Percentiles rank a stretch among this genome's conserved stretches.
phyloP scores from a whole-genome alignment of 2,888 invertebrate species.

The Carterocephalus palaemon region DNA sequence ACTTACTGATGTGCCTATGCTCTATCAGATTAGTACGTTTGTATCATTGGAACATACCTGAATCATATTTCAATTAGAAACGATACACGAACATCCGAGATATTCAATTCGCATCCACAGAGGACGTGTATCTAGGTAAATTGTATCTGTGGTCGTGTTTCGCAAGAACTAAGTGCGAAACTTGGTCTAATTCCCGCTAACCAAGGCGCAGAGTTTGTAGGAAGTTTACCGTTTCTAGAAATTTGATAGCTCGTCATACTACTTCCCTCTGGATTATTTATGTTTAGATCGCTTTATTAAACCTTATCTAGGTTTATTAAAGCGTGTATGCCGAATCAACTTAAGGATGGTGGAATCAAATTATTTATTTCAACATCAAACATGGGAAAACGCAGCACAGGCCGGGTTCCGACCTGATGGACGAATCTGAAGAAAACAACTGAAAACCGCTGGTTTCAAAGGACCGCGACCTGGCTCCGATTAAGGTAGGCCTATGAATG shows the following conservation, averaged over 20 bases:
- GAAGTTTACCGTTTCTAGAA: constrained; percentile 32
- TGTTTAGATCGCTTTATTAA: background rate
- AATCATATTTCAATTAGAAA: too few species aligned
- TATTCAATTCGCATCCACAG: constrained; percentile 6
- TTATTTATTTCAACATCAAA: too few species aligned
- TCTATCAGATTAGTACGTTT: too few species aligned
- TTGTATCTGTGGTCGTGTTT: constrained; percentile 38
- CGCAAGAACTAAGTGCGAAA: constrained; percentile 34
- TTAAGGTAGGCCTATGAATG: too few species aligned
- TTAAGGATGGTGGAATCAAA: too few species aligned
- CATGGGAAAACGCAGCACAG: too few species aligned
- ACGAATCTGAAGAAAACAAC: too few species aligned
- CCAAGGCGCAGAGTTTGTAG: constrained; percentile 31
- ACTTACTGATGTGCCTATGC: too few species aligned
- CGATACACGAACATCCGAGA: background rate
- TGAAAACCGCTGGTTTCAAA: too few species aligned
- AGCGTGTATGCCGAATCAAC: background rate
- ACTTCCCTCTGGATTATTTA: constrained; percentile 1
- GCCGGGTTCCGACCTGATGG: too few species aligned
- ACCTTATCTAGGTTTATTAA: background rate
- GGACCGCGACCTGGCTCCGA: too few species aligned
- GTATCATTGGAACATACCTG: too few species aligned
- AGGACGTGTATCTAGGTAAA: constrained; percentile 8
- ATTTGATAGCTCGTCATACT: constrained; percentile 34
- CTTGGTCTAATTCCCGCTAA: constrained; percentile 32